Base-by-base conservation (phyloP, 2,113 vertebrate species). In the Lepus timidus region DNA sequence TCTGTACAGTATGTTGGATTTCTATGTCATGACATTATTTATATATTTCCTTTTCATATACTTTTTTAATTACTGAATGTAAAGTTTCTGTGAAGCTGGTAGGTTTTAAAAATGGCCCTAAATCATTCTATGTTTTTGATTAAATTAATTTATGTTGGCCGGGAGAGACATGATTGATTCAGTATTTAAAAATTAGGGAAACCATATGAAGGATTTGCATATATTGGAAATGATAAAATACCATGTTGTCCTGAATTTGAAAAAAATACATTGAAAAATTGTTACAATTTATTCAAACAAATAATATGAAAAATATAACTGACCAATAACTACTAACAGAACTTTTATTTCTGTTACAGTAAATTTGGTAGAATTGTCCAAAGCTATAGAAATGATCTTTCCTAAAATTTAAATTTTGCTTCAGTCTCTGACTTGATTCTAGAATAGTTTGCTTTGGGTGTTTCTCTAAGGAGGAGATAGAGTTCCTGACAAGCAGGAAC, bases 41-140 rank as follows among this genome's bases (percentile, higher is more conserved):
- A 78, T 75, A 25, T 22, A 88, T 74, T 76, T 78, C 90, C 52
- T 64, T 62, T 91, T 75, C 2, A 16, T 27, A 90, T 76, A 22
- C 79, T 86, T 73, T 68, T 80, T 74, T 20, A 90, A 80, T 87
- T 84, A 84, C 44, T 82, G 6, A 90, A 16, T 83, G 58, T 81
- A 23, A 88, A 85, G 25, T 25, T 84, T 91, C 79, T 62, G 52
- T 73, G 87, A 90, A 51, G 13, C 14, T 55, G 51, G n/a, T 9
- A 88, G 31, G 29, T 73, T 90, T 74, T 71, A 70, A 83, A 90
- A 61, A 68, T 36, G 68, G 51, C 51, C 86, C 20, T 82, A 62
- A 79, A 79, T 61, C 16, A 27, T 64, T 31, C 87, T 67, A 68
- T 81, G 49, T 52, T 86, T 75, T 88, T 36, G 14, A 64, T 52